Percentiles rank a stretch among this genome's conserved stretches.
phyloP scores from a whole-genome alignment of 1,140 invertebrate species.

The Drosophila punjabiensis region DNA sequence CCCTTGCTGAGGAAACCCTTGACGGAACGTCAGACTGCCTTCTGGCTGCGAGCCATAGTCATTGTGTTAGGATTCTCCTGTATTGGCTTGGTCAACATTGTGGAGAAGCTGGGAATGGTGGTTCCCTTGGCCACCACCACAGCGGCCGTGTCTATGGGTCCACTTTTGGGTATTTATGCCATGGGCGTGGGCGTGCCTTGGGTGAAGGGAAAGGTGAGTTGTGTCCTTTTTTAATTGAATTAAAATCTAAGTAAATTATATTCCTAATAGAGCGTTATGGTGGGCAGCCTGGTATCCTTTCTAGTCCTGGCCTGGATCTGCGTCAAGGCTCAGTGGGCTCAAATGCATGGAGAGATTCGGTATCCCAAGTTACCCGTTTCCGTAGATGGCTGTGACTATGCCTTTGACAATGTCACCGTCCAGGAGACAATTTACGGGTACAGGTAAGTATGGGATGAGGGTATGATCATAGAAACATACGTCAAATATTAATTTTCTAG shows the following conservation, averaged over 20 bases:
- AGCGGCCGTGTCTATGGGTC: conserved; percentile 90
- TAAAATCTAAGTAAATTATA: not conserved
- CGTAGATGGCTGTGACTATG: conserved; percentile 88
- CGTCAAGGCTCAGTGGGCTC: conserved; percentile 88
- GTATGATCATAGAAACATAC: not conserved
- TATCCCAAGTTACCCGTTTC: conserved; percentile 88
- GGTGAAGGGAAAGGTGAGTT: conserved; percentile 90
- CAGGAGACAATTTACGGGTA: conserved; percentile 53
- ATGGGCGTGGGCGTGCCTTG: conserved; percentile 94
- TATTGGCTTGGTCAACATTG: conserved; percentile 89
- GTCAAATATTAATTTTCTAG: conserved; percentile 3
- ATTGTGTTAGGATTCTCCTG: conserved; percentile 89
- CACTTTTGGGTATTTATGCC: conserved; percentile 92
- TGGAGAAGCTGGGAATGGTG: conserved; percentile 91
- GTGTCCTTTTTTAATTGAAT: not conserved
- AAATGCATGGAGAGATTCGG: conserved; percentile 88
- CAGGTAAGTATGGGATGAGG: conserved; percentile 49
- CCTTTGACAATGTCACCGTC: conserved; percentile 71
- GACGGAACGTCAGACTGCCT: conserved; percentile 88
- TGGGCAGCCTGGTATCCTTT: conserved; percentile 69
- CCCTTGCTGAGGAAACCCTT: conserved; percentile 88
- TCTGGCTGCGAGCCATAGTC: conserved; percentile 90
- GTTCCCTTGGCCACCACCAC: conserved; percentile 90
- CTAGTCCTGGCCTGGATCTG: conserved; percentile 68
- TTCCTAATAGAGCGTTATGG: conserved; percentile 63